Conservation (phyloP, 1,140 invertebrate genomes). For the Prorops nasuta region DNA sequence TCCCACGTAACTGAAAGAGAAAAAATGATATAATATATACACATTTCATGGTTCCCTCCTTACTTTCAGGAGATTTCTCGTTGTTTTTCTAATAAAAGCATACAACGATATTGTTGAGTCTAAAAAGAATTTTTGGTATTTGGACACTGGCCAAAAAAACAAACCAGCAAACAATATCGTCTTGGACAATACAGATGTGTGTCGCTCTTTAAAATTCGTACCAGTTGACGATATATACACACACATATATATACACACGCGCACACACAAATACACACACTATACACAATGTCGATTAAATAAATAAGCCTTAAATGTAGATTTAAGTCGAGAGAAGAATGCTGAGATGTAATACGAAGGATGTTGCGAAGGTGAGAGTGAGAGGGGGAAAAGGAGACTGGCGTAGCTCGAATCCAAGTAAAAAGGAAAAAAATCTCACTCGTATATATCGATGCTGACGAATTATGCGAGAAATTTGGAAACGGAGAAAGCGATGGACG, state of each 20-base stretch:
- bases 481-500: neutral
- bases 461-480: neutral
- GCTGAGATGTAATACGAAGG: neutral
- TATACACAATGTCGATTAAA: constrained; percentile 38
- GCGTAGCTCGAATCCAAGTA: too few relatives aligned
- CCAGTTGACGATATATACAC: neutral
- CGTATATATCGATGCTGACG: neutral
- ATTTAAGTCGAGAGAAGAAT: constrained; percentile 24
- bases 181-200: too few relatives aligned
- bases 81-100: too few relatives aligned
- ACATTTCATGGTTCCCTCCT: too few relatives aligned
- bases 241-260: neutral
- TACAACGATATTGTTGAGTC: neutral
- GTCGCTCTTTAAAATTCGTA: neutral
- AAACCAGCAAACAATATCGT: too few relatives aligned
- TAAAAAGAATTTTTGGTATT: neutral
- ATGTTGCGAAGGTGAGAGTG: neutral
- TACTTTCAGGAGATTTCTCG: too few relatives aligned
- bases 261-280: constrained; percentile 3
- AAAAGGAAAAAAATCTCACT: constrained; percentile 3
- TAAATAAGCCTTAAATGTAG: constrained; percentile 47
- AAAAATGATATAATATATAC: too few relatives aligned
- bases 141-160: too few relatives aligned
- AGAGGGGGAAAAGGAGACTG: too few relatives aligned
- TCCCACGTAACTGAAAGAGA: too few relatives aligned